Conservation (phyloP, 2,888 invertebrate species). For the Pristionchus arcanus region DNA sequence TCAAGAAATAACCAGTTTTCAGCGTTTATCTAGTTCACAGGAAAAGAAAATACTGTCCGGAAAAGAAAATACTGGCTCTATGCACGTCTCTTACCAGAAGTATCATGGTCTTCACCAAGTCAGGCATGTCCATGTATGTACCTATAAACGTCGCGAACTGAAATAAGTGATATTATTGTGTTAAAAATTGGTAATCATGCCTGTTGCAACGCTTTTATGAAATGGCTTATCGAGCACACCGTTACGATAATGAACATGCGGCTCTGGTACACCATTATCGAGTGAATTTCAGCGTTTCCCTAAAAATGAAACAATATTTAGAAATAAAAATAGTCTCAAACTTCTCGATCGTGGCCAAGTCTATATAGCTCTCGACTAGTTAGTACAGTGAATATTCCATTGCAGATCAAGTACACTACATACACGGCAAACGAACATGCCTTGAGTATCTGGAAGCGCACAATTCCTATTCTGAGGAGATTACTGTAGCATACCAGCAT, state of each 20-base stretch:
- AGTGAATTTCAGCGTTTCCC: background rate
- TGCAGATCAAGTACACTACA: background rate
- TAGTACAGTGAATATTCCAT: background rate
- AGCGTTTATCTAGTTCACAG: too few species aligned
- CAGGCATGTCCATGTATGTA: too few species aligned
- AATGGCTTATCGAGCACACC: background rate
- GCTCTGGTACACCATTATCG: background rate
- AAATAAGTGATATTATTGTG: background rate
- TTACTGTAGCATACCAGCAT: background rate
- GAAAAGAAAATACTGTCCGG: too few species aligned
- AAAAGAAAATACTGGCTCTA: too few species aligned
- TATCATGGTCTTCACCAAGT: too few species aligned
- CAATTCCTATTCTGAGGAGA: background rate
- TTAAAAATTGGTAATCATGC: background rate
- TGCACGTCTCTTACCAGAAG: too few species aligned
- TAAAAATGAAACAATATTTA: background rate
- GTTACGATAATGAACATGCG: background rate
- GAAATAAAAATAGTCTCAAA: background rate
- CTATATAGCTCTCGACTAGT: background rate
- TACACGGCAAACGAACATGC: background rate
- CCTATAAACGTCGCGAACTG: background rate
- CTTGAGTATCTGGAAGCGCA: background rate
- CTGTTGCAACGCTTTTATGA: slow-evolving; percentile 6
- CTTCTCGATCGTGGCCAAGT: background rate
- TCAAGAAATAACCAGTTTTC: too few species aligned